These are phyloP conservation scores for Cephus sareptanus DNA, from an alignment of 2,888 invertebrate genomes.

Conservation along the genomic window DNA sequence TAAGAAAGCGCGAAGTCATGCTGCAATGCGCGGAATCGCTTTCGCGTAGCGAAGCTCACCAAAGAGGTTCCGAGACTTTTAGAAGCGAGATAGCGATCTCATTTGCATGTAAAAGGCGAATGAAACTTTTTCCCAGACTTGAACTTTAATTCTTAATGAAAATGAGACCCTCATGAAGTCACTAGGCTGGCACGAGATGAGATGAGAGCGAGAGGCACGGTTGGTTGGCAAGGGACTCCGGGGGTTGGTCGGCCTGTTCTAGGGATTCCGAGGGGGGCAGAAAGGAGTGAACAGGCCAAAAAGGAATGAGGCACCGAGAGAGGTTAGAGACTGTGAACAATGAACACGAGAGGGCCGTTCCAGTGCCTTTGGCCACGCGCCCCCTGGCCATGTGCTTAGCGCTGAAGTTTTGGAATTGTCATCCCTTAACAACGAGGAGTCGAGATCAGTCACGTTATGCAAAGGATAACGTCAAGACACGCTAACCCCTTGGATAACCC, in stretches of 20 bases:
- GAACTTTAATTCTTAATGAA: slow-evolving; percentile 62
- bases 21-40: neutral
- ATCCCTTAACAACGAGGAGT: slow-evolving; percentile 24
- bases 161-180: slow-evolving; percentile 60
- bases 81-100: slow-evolving; percentile 14
- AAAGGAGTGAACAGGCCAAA: neutral
- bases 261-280: slow-evolving; percentile 34
- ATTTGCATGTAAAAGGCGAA: slow-evolving; percentile 53
- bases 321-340: slow-evolving; percentile 57
- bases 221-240: slow-evolving; percentile 25
- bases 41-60: neutral
- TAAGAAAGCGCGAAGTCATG: neutral
- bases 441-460: slow-evolving; percentile 15
- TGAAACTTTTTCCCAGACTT: slow-evolving; percentile 51
- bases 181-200: slow-evolving; percentile 53
- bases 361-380: slow-evolving; percentile 63
- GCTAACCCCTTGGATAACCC: neutral
- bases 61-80: neutral
- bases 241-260: slow-evolving; percentile 26
- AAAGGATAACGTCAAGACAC: neutral
- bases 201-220: slow-evolving; percentile 35
- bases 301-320: slow-evolving; percentile 27
- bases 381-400: slow-evolving; percentile 60
- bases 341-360: slow-evolving; percentile 61
- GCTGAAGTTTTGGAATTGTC: slow-evolving; percentile 61